Base-by-base conservation (phyloP, 2,888 invertebrate genomes). In the Himalopsyche kuldschensis region DNA sequence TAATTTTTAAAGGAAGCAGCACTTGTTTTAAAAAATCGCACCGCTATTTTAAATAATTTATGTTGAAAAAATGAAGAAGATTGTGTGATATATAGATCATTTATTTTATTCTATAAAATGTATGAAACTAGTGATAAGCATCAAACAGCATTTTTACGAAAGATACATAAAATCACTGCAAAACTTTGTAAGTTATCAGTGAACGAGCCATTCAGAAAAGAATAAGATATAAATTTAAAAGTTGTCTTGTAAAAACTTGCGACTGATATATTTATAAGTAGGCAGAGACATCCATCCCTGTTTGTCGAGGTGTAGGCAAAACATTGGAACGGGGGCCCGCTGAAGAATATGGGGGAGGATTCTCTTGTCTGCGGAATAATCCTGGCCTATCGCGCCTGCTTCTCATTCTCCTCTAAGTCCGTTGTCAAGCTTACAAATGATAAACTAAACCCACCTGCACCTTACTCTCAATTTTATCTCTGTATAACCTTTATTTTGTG, bases 341-440 rank as follows among this genome's bases (percentile, higher is more conserved):
- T 69, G 69, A 69, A 27, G 69, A 69, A 69, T 47, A 77, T 48
- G 55, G 55, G 17, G 31, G 55, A 47, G 81, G 81, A 30, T 47
- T 79, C 80, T 79, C 84, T 82, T 81, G 81, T 83, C 81, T 79
- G 41, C 79, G 20, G 85, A 85, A 81, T 85, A 85, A 85, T 83
- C 83, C 78, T 69, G 69, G 35, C 79, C 78, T 79, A 81, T 75
- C 85, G 81, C 76, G 63, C 81, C 48, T 55, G 75, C 81, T 78
- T 83, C 79, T 85, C 81, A 78, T 81, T 81, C 75, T 83, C 78
- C 63, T 78, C 77, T 80, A 75, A 81, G 83, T 85, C 83, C 79
- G 76, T 83, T 82, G 84, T 84, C 83, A 82, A 82, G 78, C 69
- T 76, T 80, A 84, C 85, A 85, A 82, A 85, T 85, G 85, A 85